Percentiles rank a stretch among this genome's conserved stretches.
Evolutionary conservation across 2,888 invertebrate species (phyloP).

Genomic region (Cyrtodaria siliqua): DNA sequence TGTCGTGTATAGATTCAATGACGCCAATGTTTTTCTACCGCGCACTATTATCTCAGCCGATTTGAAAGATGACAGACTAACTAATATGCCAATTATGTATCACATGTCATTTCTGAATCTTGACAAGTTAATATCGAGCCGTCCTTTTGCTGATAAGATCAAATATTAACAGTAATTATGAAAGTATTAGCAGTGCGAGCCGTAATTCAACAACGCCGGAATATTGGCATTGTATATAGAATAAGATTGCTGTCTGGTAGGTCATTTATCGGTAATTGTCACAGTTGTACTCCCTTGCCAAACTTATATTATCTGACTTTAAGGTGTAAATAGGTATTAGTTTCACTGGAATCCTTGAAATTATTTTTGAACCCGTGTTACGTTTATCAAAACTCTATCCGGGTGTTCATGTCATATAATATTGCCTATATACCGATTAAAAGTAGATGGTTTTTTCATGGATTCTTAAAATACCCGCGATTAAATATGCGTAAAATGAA

Average conservation of each 20-base stretch:
- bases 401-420: too few relatives aligned
- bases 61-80: background rate
- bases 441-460: too few relatives aligned
- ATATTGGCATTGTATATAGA: background rate
- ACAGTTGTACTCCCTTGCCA: background rate
- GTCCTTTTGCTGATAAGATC: background rate
- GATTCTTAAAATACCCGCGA: too few relatives aligned
- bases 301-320: background rate
- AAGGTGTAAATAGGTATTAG: background rate
- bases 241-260: conserved; percentile 1
- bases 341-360: conserved; percentile 1
- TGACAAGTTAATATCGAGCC: conserved; percentile 5
- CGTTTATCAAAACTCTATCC: too few relatives aligned
- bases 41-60: background rate
- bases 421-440: too few relatives aligned
- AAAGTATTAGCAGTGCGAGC: background rate
- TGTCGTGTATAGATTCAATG: background rate
- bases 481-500: too few relatives aligned
- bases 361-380: too few relatives aligned
- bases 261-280: conserved; percentile 4
- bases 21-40: background rate
- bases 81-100: conserved; percentile 7
- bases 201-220: too few relatives aligned
- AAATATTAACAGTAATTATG: conserved; percentile 7
- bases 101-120: conserved; percentile 1